A percentile compares a stretch with the other conserved stretches of the same genome.
These are phyloP conservation scores for Drosophila subquinaria DNA, from an alignment of 2,888 invertebrate genomes.

Conservation along the genomic window DNA sequence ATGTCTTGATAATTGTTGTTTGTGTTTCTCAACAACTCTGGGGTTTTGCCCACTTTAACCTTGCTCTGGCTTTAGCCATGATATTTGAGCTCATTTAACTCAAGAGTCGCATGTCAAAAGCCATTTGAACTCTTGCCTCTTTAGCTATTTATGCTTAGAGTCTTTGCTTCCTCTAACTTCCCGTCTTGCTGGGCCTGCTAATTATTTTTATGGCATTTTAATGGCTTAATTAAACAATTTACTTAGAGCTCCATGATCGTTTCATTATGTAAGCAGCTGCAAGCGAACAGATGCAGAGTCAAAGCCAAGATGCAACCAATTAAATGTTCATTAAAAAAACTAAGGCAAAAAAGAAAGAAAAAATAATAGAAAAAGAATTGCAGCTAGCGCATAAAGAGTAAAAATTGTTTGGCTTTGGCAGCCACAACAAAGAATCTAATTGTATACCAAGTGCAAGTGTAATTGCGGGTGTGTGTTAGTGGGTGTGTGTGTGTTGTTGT, in stretches of 20 bases:
- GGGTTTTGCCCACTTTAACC: conserved; percentile 35
- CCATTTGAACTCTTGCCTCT: conserved; percentile 58
- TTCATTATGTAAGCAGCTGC: conserved; percentile 73
- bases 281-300: conserved; percentile 27
- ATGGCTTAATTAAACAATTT: conserved; percentile 81
- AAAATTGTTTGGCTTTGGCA: conserved; percentile 49
- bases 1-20: conserved; percentile 32
- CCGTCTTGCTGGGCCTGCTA: conserved; percentile 54
- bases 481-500: conserved; percentile 4
- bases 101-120: conserved; percentile 68
- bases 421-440: conserved; percentile 71
- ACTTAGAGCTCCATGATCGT: conserved; percentile 62
- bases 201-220: conserved; percentile 78
- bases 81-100: conserved; percentile 49
- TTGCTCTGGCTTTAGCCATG: conserved; percentile 32
- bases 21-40: conserved; percentile 23
- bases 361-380: conserved; percentile 31
- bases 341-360: conserved; percentile 40
- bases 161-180: conserved; percentile 22
- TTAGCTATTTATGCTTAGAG: conserved; percentile 16
- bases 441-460: conserved; percentile 77
- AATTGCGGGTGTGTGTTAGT: conserved; percentile 51
- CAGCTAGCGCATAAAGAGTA: conserved; percentile 35
- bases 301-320: conserved; percentile 73
- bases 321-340: conserved; percentile 73